Conservation (phyloP, 2,797 vertebrate genomes). For the Darevskia mixta region DNA sequence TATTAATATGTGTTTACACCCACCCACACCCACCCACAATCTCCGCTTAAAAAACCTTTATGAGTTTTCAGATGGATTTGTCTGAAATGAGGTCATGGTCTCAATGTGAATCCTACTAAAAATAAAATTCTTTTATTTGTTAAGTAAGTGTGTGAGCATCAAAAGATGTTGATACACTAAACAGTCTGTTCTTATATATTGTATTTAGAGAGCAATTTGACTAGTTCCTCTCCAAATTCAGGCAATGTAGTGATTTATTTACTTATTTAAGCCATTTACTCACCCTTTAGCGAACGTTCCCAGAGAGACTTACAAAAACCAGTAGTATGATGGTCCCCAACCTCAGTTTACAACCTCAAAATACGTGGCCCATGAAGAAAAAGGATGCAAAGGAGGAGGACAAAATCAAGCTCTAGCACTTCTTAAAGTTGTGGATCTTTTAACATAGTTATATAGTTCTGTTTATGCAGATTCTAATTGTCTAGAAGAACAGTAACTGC, state of each 20-base stretch:
- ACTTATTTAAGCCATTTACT: no score
- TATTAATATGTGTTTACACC: not conserved
- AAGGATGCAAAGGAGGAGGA: no score
- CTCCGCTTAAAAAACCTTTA: conserved; percentile 21
- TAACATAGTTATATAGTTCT: no score
- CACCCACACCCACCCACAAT: not conserved
- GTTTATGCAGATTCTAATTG: no score
- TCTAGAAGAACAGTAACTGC: no score
- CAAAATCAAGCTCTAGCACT: no score
- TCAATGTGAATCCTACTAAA: conserved; percentile 24
- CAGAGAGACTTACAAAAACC: no score
- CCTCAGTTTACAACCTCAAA: no score
- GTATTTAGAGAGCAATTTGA: not conserved
- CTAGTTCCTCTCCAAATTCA: conserved; percentile 19
- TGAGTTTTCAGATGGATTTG: conserved; percentile 38
- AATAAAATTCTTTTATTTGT: conserved; percentile 27
- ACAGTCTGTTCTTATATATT: conserved; percentile 33
- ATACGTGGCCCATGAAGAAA: no score
- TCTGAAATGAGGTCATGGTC: conserved; percentile 42
- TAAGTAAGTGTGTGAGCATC: not conserved
- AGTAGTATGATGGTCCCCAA: no score
- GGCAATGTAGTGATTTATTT: conserved; percentile 4
- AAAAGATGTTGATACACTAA: conserved; percentile 20
- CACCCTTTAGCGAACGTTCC: no score
- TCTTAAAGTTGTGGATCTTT: no score